Percentiles rank a stretch among this genome's conserved stretches.
phyloP scores from a whole-genome alignment of 2,113 vertebrate genomes.

The Rhizomys pruinosus region DNA sequence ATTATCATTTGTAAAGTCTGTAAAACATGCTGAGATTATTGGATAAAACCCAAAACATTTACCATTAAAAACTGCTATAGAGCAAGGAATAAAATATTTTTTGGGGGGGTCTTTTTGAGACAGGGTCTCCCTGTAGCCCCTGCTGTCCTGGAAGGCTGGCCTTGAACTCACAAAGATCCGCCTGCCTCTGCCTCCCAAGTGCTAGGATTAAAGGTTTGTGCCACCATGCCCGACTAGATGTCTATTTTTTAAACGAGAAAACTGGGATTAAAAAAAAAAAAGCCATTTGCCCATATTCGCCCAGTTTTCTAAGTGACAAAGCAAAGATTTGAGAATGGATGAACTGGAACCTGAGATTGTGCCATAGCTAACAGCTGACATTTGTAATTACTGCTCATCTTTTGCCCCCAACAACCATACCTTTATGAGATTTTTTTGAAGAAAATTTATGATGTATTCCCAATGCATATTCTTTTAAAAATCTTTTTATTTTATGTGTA shows the following conservation, averaged over 20 bases:
- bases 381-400: background rate
- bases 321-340: background rate
- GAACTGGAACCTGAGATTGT: constrained; percentile 5
- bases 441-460: background rate
- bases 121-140: too few relatives aligned
- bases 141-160: too few relatives aligned
- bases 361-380: too few relatives aligned
- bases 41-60: constrained; percentile 11
- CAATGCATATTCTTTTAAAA: too few relatives aligned
- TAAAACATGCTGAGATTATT: background rate
- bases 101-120: too few relatives aligned
- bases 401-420: background rate
- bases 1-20: constrained; percentile 29
- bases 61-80: background rate
- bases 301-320: background rate
- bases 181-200: too few relatives aligned
- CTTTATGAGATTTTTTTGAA: background rate
- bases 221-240: background rate
- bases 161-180: too few relatives aligned
- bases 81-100: background rate
- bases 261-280: background rate
- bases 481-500: too few relatives aligned
- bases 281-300: background rate
- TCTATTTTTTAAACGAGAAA: constrained; percentile 42
- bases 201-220: too few relatives aligned